These are phyloP conservation scores for Hybos culiciformis DNA, from an alignment of 2,888 invertebrate species.

Conservation along the genomic window DNA sequence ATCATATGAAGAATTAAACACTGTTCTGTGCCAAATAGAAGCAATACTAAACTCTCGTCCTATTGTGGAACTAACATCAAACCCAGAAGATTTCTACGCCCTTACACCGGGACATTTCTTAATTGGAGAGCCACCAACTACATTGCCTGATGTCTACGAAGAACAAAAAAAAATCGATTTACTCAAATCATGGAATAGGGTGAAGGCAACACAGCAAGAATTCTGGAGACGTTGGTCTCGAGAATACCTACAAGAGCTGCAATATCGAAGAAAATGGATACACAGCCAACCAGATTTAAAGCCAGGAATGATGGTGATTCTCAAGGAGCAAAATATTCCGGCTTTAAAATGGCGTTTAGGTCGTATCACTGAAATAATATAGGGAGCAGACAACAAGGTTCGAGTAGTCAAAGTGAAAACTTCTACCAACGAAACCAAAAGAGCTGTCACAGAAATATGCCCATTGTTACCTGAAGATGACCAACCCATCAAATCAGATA, in stretches of 20 bases:
- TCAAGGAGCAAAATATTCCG: background rate
- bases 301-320: background rate
- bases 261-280: background rate
- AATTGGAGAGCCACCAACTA: background rate
- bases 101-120: background rate
- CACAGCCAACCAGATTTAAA: background rate
- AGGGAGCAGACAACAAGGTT: background rate
- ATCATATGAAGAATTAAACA: conserved; percentile 13
- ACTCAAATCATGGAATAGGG: background rate
- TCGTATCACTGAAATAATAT: background rate
- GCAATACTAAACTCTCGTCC: conserved; percentile 18
- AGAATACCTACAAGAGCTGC: background rate
- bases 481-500: too few species aligned
- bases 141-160: background rate
- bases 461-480: too few species aligned
- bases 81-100: conserved; percentile 13
- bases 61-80: conserved; percentile 11
- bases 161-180: background rate
- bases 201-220: background rate
- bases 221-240: background rate
- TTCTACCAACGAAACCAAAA: too few species aligned
- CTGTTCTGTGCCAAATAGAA: conserved; percentile 15
- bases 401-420: background rate
- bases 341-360: background rate
- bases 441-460: too few species aligned